Evolutionary conservation across 2,888 invertebrate genomes (phyloP).

Genomic region (Eumacrocentrus americanus): DNA sequence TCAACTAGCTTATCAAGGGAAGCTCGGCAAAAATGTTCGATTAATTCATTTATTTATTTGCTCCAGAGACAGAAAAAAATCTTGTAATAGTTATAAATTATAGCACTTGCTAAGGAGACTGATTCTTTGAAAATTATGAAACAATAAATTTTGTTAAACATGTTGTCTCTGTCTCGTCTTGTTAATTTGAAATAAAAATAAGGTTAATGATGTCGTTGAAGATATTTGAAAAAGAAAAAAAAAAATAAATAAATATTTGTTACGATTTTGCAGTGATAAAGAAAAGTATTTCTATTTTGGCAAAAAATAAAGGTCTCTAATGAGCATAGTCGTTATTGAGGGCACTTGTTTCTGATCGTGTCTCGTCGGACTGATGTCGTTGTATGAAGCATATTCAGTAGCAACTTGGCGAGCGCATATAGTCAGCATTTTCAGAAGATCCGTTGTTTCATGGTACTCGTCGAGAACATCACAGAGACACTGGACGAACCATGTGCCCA

Average conservation of each 20-base stretch:
- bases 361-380: conserved; percentile 40
- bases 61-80: conserved; percentile 15
- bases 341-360: conserved; percentile 64
- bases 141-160: too few relatives aligned
- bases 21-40: too few relatives aligned
- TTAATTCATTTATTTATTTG: neutral
- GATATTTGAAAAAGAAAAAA: too few relatives aligned
- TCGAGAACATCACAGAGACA: conserved; percentile 63
- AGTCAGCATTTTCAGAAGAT: conserved; percentile 65
- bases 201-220: neutral
- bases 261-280: too few relatives aligned
- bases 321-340: conserved; percentile 63
- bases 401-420: conserved; percentile 63
- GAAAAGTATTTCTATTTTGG: conserved; percentile 37
- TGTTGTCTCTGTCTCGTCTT: too few relatives aligned
- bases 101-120: too few relatives aligned
- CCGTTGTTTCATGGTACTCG: conserved; percentile 59
- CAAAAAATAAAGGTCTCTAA: conserved; percentile 57
- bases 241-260: too few relatives aligned
- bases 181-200: too few relatives aligned
- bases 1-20: too few relatives aligned
- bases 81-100: conserved; percentile 21
- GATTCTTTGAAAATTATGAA: too few relatives aligned
- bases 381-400: conserved; percentile 62
- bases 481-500: conserved; percentile 69